A percentile compares a stretch with the other conserved stretches of the same genome.
Evolutionary conservation across 2,113 vertebrate genomes (phyloP).

Genomic region (Gila orcuttii): DNA sequence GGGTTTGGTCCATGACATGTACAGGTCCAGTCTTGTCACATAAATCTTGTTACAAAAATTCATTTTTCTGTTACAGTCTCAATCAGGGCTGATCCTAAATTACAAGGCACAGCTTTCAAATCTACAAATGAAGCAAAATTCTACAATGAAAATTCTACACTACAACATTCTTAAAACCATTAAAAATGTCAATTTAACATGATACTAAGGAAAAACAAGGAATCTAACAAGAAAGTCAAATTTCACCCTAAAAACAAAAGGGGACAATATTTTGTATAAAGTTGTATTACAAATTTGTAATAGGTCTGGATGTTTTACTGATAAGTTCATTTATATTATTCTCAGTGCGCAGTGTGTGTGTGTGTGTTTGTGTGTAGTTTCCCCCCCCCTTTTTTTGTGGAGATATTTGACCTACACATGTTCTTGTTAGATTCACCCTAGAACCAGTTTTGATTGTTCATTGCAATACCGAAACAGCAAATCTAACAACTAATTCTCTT

Average conservation of each 20-base stretch:
- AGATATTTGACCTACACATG: not conserved
- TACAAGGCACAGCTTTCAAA: not conserved
- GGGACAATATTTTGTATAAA: too few relatives aligned
- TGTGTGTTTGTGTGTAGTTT: too few relatives aligned
- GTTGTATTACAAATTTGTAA: not conserved
- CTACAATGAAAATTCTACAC: not conserved
- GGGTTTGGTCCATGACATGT: constrained; percentile 82
- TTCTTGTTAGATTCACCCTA: not conserved
- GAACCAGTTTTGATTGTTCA: not conserved
- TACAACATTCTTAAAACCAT: not conserved
- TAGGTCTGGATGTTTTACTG: not conserved
- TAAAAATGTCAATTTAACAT: not conserved
- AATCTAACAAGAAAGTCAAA: not conserved
- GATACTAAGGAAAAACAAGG: not conserved
- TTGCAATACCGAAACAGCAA: not conserved
- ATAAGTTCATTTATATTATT: not conserved
- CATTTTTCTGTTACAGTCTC: not conserved
- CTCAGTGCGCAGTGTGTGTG: not conserved
- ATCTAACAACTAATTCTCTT: not conserved
- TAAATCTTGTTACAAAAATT: not conserved
- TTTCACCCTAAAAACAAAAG: not conserved
- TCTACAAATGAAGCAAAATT: not conserved
- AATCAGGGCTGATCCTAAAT: not conserved
- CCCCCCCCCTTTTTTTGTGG: too few relatives aligned
- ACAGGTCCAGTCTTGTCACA: constrained; percentile 77